These are phyloP conservation scores for Tupaia tana DNA, from an alignment of 2,113 vertebrate genomes.

Conservation along the genomic window DNA sequence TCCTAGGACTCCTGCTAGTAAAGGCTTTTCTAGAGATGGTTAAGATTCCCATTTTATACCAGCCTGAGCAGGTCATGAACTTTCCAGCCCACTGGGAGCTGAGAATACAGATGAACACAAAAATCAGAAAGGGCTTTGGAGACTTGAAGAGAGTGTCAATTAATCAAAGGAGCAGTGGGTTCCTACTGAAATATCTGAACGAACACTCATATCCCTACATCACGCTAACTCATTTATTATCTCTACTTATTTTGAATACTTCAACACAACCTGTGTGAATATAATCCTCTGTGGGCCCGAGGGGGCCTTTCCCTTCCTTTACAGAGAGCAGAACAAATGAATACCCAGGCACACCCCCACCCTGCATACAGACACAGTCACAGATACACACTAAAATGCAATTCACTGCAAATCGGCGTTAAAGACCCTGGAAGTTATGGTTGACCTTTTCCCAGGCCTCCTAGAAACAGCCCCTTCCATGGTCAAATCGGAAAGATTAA, in stretches of 20 bases:
- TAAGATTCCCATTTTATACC: slow-evolving; percentile 26
- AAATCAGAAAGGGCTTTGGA: background rate
- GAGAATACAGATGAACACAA: background rate
- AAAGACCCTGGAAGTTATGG: slow-evolving; percentile 70
- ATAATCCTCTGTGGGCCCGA: slow-evolving; percentile 39
- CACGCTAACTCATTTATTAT: slow-evolving; percentile 44
- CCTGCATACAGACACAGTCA: background rate
- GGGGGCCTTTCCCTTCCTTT: slow-evolving; percentile 53
- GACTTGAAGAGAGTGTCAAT: background rate
- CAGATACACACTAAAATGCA: slow-evolving; percentile 54
- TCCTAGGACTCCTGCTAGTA: background rate
- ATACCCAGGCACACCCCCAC: background rate
- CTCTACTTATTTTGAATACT: slow-evolving; percentile 54
- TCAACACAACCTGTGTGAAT: slow-evolving; percentile 27
- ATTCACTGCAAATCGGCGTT: slow-evolving; percentile 75
- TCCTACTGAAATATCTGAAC: background rate
- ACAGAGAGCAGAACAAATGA: background rate
- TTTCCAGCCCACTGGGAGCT: background rate
- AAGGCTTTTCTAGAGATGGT: background rate
- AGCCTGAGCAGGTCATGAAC: background rate
- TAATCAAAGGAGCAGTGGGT: slow-evolving; percentile 19
- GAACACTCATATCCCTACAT: background rate
- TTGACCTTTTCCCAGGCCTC: slow-evolving; percentile 79
- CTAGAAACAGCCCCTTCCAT: slow-evolving; percentile 67
- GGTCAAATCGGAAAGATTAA: slow-evolving; percentile 59